Evolutionary conservation across 2,113 vertebrate genomes (phyloP).

Genomic region (Pontoporia blainvillei): DNA sequence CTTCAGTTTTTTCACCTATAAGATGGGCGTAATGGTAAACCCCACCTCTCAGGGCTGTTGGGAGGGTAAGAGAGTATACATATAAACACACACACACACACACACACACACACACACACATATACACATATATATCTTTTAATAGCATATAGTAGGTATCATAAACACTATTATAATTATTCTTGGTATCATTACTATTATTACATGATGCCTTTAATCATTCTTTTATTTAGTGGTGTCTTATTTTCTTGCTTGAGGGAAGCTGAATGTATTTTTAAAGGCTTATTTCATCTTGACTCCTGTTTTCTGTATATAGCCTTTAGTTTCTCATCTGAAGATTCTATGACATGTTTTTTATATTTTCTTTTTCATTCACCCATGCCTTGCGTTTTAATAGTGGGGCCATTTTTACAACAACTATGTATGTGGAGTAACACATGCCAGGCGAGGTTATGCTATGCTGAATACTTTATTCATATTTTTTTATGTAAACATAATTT

Average conservation of each 20-base stretch:
- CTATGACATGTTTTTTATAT: neutral
- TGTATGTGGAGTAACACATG: neutral
- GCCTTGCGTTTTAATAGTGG: neutral
- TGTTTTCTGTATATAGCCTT: neutral
- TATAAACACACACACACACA: no score
- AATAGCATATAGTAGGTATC: neutral
- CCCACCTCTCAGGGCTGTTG: neutral
- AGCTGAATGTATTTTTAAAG: neutral
- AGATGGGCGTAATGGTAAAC: neutral
- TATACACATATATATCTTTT: neutral
- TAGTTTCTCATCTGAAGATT: neutral
- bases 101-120: neutral
- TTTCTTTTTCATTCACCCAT: neutral
- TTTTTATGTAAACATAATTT: conserved; percentile 91
- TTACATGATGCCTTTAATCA: neutral
- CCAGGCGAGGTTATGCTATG: conserved; percentile 80
- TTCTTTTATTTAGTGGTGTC: neutral
- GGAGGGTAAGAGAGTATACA: neutral
- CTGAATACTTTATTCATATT: conserved; percentile 93
- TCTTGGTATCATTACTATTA: neutral
- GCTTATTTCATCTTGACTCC: neutral
- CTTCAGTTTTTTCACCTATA: neutral
- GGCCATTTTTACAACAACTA: neutral
- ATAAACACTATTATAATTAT: neutral
- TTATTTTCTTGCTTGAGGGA: neutral